Percentiles rank a stretch among this genome's conserved stretches.
phyloP scores from a whole-genome alignment of 2,113 vertebrate species.

The Pelmatolapia mariae region DNA sequence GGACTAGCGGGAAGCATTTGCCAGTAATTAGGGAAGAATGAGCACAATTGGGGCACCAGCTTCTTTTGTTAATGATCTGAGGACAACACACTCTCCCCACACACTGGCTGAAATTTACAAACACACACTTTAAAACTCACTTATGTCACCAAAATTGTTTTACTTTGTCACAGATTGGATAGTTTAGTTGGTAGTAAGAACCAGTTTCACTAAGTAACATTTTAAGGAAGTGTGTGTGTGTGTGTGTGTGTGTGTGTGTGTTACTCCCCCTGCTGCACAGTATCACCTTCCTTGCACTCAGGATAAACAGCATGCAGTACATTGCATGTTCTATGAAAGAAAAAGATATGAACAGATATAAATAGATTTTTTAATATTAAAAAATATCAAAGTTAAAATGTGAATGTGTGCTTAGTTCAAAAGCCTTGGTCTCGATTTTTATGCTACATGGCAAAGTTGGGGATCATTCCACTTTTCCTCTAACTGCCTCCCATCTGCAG shows the following conservation, averaged over 20 bases:
- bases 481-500: background rate
- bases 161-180: background rate
- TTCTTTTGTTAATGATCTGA: slow-evolving; percentile 55
- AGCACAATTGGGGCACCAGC: slow-evolving; percentile 21
- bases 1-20: slow-evolving; percentile 51
- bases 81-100: background rate
- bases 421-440: background rate
- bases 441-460: background rate
- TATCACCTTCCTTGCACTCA: background rate
- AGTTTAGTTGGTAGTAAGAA: background rate
- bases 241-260: background rate
- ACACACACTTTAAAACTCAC: background rate
- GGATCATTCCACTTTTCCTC: background rate
- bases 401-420: background rate
- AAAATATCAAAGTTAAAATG: background rate
- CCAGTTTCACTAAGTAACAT: background rate
- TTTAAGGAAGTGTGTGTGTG: background rate
- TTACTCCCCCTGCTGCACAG: background rate
- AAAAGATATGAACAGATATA: background rate
- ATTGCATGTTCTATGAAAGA: background rate
- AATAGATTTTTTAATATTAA: background rate
- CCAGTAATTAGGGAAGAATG: slow-evolving; percentile 56
- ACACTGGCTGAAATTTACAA: background rate
- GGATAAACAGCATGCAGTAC: background rate
- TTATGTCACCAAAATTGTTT: background rate